Conservation (phyloP, 2,888 invertebrate species). For the Lottia gigantea region DNA sequence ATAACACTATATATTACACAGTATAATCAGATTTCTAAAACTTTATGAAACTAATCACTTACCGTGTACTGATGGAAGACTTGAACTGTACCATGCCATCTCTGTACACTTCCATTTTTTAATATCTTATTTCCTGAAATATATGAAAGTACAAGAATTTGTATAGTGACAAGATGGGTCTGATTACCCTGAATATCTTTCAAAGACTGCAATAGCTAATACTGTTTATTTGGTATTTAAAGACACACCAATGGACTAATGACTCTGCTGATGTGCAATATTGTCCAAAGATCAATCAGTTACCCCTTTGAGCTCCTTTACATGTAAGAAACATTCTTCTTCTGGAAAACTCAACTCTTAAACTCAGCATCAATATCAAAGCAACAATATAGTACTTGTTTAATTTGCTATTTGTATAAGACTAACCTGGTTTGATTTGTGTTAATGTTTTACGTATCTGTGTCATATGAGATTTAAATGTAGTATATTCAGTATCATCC, state of each 20-base stretch:
- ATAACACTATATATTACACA: neutral
- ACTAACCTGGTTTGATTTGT: conserved; percentile 50
- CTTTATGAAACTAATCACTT: conserved; percentile 10
- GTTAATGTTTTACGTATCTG: conserved; percentile 54
- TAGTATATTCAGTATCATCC: conserved; percentile 41
- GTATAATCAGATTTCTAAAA: neutral
- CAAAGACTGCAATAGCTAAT: too few species aligned
- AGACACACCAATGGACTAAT: too few species aligned
- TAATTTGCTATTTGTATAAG: neutral
- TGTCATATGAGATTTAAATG: conserved; percentile 45
- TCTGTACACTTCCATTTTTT: conserved; percentile 45
- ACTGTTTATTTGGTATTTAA: too few species aligned
- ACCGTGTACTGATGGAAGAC: conserved; percentile 44
- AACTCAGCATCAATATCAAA: neutral
- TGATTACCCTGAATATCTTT: too few species aligned
- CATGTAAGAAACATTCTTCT: too few species aligned
- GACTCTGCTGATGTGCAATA: too few species aligned
- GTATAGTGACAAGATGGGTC: too few species aligned
- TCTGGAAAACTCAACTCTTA: too few species aligned
- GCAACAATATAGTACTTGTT: too few species aligned
- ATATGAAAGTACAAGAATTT: too few species aligned
- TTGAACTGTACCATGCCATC: conserved; percentile 48
- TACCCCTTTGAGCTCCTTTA: too few species aligned
- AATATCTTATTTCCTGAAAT: conserved; percentile 36
- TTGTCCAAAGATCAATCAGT: too few species aligned